Conservation (phyloP, 2,797 vertebrate genomes). For the Rachycentron canadum region DNA sequence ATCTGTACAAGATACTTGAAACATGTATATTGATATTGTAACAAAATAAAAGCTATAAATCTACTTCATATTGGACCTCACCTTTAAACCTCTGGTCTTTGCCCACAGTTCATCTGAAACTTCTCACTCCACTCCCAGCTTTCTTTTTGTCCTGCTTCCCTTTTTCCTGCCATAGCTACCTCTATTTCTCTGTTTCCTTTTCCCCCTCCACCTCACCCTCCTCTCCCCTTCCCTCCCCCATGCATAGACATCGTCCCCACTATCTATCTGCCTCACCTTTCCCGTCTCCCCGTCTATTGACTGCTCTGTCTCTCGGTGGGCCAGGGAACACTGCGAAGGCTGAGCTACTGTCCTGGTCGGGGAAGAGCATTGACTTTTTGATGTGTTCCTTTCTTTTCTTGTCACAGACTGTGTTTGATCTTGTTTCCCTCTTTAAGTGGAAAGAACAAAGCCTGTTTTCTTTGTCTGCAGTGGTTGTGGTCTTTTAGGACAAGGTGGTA, state of each 20-base stretch:
- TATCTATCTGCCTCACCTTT: constrained; percentile 23
- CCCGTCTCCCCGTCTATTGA: constrained; percentile 37
- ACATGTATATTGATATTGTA: constrained; percentile 64
- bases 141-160: constrained; percentile 14
- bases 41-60: constrained; percentile 55
- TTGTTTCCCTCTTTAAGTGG: constrained; percentile 79
- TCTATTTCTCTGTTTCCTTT: not conserved
- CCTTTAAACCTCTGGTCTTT: constrained; percentile 17
- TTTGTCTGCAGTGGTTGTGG: constrained; percentile 85
- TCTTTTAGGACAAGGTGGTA: constrained; percentile 86
- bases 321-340: constrained; percentile 71
- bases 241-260: constrained; percentile 10
- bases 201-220: not conserved
- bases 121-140: not conserved
- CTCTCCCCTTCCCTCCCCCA: not conserved
- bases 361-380: constrained; percentile 78
- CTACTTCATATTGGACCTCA: constrained; percentile 37
- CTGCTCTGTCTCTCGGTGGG: constrained; percentile 61
- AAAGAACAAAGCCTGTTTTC: constrained; percentile 77
- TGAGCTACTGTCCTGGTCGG: constrained; percentile 67
- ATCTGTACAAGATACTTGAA: constrained; percentile 74
- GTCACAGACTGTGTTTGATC: constrained; percentile 84
- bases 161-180: not conserved
- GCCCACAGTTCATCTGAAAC: constrained; percentile 26
- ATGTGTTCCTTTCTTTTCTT: constrained; percentile 81